phyloP scores from a whole-genome alignment of 2,797 vertebrate species.

The Esox masquinongy region DNA sequence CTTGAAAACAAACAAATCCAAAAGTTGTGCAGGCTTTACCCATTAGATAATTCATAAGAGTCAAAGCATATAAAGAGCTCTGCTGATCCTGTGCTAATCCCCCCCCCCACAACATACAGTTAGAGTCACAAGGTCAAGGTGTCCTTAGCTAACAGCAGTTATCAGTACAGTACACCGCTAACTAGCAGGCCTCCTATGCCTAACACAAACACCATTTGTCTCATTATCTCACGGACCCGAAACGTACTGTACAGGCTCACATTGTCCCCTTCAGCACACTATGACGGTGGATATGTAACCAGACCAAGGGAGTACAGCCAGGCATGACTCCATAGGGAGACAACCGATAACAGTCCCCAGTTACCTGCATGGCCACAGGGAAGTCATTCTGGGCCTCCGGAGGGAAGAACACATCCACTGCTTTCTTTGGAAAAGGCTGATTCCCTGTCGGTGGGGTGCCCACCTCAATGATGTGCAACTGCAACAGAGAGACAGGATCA shows the following conservation, averaged over 20 bases:
- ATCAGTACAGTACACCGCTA: not conserved
- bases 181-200: not conserved
- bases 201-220: not conserved
- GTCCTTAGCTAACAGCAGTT: not conserved
- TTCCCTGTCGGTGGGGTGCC: conserved; percentile 95
- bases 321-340: not conserved
- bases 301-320: not conserved
- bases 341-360: not conserved
- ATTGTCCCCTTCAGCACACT: not conserved
- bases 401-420: conserved; percentile 98
- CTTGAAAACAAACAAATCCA: too few species aligned
- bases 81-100: not conserved
- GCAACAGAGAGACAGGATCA: conserved; percentile 7
- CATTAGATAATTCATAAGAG: not conserved
- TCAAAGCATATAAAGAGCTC: not conserved
- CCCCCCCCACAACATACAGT: not conserved
- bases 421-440: conserved; percentile 98
- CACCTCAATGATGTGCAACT: conserved; percentile 99
- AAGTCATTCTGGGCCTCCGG: conserved; percentile 99
- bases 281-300: not conserved
- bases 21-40: too few species aligned
- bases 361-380: conserved; percentile 96
- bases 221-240: not conserved
- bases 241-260: too few species aligned
- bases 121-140: not conserved